Conservation (phyloP, 2,797 vertebrate species). For the Oryzias dopingdopingensis region DNA sequence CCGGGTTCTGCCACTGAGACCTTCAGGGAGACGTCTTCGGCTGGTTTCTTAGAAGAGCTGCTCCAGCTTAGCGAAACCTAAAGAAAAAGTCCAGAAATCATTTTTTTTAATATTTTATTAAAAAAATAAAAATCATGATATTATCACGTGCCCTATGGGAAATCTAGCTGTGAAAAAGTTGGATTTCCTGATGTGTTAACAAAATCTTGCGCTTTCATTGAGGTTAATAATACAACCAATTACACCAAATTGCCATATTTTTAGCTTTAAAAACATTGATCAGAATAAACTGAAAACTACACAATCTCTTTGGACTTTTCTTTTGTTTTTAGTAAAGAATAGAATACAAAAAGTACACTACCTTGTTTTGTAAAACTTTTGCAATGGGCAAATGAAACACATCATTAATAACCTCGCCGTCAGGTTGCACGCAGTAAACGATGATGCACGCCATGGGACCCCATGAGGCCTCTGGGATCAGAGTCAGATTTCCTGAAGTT, state of each 20-base stretch:
- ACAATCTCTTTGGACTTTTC: too few species aligned
- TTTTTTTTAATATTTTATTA: too few species aligned
- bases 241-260: too few species aligned
- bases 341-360: slow-evolving; percentile 16
- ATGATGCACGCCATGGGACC: slow-evolving; percentile 80
- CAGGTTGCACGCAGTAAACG: slow-evolving; percentile 79
- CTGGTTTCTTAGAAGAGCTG: slow-evolving; percentile 67
- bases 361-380: slow-evolving; percentile 56
- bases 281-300: too few species aligned
- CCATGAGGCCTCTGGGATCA: slow-evolving; percentile 84
- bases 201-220: too few species aligned
- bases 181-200: too few species aligned
- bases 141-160: too few species aligned
- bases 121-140: too few species aligned
- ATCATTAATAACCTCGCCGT: slow-evolving; percentile 84
- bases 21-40: slow-evolving; percentile 76
- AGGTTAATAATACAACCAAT: too few species aligned
- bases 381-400: slow-evolving; percentile 44
- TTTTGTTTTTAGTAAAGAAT: too few species aligned
- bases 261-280: too few species aligned
- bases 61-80: slow-evolving; percentile 87
- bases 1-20: slow-evolving; percentile 74
- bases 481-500: slow-evolving; percentile 59
- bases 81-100: not conserved
- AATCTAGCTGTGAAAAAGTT: too few species aligned